A percentile compares a stretch with the other conserved stretches of the same genome.
phyloP scores from a whole-genome alignment of 2,113 vertebrate genomes.

The Pardalotus punctatus region DNA sequence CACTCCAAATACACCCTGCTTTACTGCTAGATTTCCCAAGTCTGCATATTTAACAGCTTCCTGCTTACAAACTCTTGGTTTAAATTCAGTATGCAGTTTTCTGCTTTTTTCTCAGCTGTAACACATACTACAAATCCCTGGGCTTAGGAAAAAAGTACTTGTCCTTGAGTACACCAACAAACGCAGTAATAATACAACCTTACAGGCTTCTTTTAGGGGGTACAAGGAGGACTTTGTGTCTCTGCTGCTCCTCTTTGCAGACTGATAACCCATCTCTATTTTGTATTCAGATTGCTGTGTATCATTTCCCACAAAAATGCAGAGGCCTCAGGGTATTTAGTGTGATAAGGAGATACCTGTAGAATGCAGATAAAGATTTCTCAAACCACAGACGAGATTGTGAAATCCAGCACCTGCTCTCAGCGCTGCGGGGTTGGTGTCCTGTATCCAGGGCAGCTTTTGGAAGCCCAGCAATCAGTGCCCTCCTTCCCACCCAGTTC shows the following conservation, averaged over 20 bases:
- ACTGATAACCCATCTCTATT: background rate
- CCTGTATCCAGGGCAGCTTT: background rate
- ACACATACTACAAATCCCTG: background rate
- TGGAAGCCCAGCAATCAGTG: background rate
- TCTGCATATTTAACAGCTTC: background rate
- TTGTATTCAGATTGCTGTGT: background rate
- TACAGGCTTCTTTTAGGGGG: background rate
- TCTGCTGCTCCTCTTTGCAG: background rate
- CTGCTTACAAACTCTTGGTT: background rate
- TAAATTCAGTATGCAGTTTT: background rate
- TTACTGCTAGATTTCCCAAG: background rate
- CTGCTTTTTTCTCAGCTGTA: background rate
- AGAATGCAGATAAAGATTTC: background rate
- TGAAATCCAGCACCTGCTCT: background rate
- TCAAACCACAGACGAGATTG: background rate
- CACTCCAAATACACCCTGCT: background rate
- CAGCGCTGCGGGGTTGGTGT: fast-evolving
- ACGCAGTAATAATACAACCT: background rate
- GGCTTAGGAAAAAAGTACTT: background rate
- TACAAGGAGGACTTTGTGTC: background rate
- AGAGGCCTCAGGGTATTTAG: background rate
- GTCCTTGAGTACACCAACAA: background rate
- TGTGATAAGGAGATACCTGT: background rate
- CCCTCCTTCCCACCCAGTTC: background rate
- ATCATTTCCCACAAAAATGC: background rate